These are phyloP conservation scores for Cerastoderma edule DNA, from an alignment of 2,888 invertebrate genomes.

Conservation along the genomic window DNA sequence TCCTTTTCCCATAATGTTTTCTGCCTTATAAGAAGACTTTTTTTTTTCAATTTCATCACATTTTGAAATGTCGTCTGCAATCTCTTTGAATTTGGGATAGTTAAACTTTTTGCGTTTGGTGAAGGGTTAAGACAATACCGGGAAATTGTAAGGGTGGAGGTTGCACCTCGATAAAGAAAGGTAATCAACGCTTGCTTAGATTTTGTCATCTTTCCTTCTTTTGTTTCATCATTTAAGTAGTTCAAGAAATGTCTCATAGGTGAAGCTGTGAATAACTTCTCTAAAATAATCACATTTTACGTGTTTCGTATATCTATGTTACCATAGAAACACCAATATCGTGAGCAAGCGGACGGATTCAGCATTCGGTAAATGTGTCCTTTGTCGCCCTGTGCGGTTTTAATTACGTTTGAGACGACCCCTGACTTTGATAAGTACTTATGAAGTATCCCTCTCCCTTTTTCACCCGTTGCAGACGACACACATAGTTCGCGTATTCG, in stretches of 20 bases:
- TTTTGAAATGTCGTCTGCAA: too few species aligned
- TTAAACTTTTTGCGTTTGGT: too few species aligned
- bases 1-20: too few species aligned
- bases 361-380: background rate
- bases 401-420: conserved; percentile 11
- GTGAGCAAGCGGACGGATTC: background rate
- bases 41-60: too few species aligned
- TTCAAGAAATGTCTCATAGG: background rate
- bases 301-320: background rate
- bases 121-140: too few species aligned
- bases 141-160: too few species aligned
- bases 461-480: too few species aligned
- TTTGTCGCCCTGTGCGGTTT: background rate
- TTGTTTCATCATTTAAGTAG: background rate
- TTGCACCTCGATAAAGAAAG: too few species aligned
- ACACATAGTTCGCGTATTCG: background rate
- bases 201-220: too few species aligned
- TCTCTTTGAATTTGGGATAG: too few species aligned
- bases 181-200: too few species aligned
- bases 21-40: too few species aligned
- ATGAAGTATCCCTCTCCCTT: background rate
- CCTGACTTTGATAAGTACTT: background rate
- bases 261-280: background rate
- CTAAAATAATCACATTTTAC: background rate
- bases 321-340: background rate